Evolutionary conservation across 2,888 invertebrate species (phyloP).

Genomic region (Spatulosminthurus flaviceps): DNA sequence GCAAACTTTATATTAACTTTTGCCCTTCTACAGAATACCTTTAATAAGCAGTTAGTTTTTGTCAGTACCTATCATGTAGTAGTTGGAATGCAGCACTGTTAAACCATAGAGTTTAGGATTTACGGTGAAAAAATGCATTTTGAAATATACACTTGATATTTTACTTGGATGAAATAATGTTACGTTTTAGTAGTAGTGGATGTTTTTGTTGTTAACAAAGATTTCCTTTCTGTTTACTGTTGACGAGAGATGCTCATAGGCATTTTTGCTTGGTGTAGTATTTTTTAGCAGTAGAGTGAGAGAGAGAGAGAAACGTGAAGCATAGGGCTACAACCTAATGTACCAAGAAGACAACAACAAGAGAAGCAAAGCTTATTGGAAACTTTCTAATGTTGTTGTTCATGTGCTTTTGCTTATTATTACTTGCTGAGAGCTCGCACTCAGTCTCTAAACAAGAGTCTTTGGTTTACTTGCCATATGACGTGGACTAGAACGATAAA

Average conservation of each 20-base stretch:
- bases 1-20: too few species aligned
- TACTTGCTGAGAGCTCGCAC: not conserved
- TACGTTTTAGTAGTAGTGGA: too few species aligned
- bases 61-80: too few species aligned
- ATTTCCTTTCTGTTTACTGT: not conserved
- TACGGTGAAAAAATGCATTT: too few species aligned
- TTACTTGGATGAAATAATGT: too few species aligned
- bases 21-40: too few species aligned
- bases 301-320: not conserved
- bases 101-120: too few species aligned
- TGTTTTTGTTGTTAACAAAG: too few species aligned
- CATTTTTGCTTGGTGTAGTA: not conserved
- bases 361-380: constrained; percentile 13
- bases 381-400: constrained; percentile 42
- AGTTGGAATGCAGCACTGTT: too few species aligned
- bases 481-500: constrained; percentile 41
- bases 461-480: constrained; percentile 20
- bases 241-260: not conserved
- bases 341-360: constrained; percentile 1
- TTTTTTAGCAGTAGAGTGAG: not conserved
- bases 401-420: not conserved
- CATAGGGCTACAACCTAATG: not conserved
- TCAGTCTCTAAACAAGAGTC: not conserved
- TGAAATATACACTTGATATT: too few species aligned
- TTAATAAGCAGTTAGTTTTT: too few species aligned